Evolutionary conservation across 2,888 invertebrate species (phyloP).

Genomic region (Leucozona laternaria): DNA sequence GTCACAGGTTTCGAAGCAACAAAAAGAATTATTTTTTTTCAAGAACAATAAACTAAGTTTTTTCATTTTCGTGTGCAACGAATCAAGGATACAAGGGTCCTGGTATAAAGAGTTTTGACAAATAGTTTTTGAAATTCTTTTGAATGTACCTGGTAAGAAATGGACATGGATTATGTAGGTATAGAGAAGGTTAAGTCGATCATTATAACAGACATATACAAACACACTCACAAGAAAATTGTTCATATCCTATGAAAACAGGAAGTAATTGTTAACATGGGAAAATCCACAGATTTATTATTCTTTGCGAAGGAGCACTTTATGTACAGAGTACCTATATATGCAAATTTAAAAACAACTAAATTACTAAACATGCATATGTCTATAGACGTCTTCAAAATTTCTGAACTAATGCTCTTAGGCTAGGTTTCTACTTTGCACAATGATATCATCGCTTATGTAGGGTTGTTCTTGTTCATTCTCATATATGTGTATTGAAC

Average conservation of each 20-base stretch:
- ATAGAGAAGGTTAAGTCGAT: background rate
- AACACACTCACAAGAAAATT: background rate
- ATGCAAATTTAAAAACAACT: background rate
- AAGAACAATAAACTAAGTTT: conserved; percentile 36
- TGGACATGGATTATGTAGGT: background rate
- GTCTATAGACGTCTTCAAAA: conserved; percentile 16
- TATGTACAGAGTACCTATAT: too few relatives aligned
- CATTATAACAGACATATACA: conserved; percentile 11
- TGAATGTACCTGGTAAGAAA: conserved; percentile 1
- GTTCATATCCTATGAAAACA: conserved; percentile 12
- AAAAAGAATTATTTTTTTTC: background rate
- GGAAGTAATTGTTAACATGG: conserved; percentile 11
- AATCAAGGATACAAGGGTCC: conserved; percentile 51
- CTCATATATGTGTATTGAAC: conserved; percentile 45
- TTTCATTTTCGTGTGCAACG: conserved; percentile 31
- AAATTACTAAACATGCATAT: background rate
- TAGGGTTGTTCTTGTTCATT: background rate
- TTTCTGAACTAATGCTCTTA: conserved; percentile 18
- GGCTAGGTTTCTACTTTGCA: conserved; percentile 10
- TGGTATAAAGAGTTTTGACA: conserved; percentile 17
- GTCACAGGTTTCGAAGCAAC: conserved; percentile 3
- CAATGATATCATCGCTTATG: conserved; percentile 63
- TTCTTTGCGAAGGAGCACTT: background rate
- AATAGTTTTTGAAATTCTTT: conserved; percentile 21
- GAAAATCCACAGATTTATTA: conserved; percentile 36